Conservation (phyloP, 2,113 vertebrate genomes). For the Lagenorhynchus albirostris region DNA sequence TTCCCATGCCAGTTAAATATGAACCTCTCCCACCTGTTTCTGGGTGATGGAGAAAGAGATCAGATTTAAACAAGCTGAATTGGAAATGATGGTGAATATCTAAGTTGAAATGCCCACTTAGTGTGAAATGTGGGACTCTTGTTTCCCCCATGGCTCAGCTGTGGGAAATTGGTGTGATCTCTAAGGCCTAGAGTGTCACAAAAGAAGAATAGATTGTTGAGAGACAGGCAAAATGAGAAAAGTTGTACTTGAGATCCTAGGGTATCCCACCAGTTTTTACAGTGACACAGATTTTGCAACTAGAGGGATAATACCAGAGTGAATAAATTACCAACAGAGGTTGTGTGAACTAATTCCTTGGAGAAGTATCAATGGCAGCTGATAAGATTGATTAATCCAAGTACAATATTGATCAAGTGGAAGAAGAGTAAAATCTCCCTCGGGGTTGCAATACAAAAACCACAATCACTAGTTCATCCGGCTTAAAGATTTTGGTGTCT, state of each 20-base stretch:
- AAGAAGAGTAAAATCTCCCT: constrained; percentile 55
- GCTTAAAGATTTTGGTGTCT: constrained; percentile 67
- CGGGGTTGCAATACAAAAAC: constrained; percentile 48
- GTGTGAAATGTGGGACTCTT: constrained; percentile 23
- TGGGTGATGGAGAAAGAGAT: not conserved
- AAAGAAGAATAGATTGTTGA: constrained; percentile 21
- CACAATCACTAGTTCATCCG: constrained; percentile 46
- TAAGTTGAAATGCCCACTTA: constrained; percentile 31
- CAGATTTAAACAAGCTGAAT: constrained; percentile 33
- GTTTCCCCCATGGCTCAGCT: constrained; percentile 15
- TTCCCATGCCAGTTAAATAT: constrained; percentile 14
- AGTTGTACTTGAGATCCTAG: not conserved
- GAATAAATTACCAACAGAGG: constrained; percentile 43
- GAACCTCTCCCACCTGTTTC: not conserved
- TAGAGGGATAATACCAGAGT: not conserved
- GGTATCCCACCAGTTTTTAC: not conserved
- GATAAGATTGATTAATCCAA: constrained; percentile 66
- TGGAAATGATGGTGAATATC: constrained; percentile 8
- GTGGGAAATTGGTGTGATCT: not conserved
- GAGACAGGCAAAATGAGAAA: constrained; percentile 23
- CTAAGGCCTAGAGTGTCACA: not conserved
- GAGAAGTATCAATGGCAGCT: constrained; percentile 54
- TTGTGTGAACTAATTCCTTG: constrained; percentile 36
- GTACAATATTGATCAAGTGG: constrained; percentile 54
- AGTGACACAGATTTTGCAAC: constrained; percentile 32